Conservation (phyloP, 2,797 vertebrate species). For the Rhinichthys osculus region DNA sequence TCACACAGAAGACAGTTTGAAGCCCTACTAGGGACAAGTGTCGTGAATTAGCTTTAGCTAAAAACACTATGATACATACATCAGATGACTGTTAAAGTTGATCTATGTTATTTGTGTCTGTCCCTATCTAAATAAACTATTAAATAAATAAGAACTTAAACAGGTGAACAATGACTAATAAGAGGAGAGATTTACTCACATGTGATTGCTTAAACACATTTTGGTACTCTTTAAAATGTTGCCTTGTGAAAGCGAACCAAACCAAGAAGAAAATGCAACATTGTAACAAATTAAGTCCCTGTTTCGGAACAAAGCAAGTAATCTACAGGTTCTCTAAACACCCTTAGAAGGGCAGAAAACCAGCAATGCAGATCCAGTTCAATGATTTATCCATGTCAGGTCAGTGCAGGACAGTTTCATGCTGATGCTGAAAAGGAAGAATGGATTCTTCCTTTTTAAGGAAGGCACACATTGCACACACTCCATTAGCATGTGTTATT, state of each 20-base stretch:
- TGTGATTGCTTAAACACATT: too few relatives aligned
- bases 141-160: too few relatives aligned
- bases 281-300: not conserved
- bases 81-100: too few relatives aligned
- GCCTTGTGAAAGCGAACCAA: not conserved
- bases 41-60: too few relatives aligned
- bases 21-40: too few relatives aligned
- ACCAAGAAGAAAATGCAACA: not conserved
- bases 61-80: too few relatives aligned
- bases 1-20: too few relatives aligned
- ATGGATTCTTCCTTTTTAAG: conserved; percentile 48
- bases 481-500: conserved; percentile 52
- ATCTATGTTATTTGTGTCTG: too few relatives aligned
- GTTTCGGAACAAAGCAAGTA: not conserved
- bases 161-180: too few relatives aligned
- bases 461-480: conserved; percentile 36
- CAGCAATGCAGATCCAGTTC: conserved; percentile 45
- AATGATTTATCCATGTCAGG: conserved; percentile 61
- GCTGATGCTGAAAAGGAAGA: conserved; percentile 46
- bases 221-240: too few relatives aligned
- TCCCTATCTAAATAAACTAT: too few relatives aligned
- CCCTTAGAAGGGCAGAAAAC: conserved; percentile 41
- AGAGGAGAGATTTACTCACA: too few relatives aligned
- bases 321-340: not conserved
- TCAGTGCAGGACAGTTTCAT: conserved; percentile 57